Percentiles rank a stretch among this genome's conserved stretches.
Conservation (phyloP, 2,113 vertebrate genomes). For the Lepus timidus region DNA sequence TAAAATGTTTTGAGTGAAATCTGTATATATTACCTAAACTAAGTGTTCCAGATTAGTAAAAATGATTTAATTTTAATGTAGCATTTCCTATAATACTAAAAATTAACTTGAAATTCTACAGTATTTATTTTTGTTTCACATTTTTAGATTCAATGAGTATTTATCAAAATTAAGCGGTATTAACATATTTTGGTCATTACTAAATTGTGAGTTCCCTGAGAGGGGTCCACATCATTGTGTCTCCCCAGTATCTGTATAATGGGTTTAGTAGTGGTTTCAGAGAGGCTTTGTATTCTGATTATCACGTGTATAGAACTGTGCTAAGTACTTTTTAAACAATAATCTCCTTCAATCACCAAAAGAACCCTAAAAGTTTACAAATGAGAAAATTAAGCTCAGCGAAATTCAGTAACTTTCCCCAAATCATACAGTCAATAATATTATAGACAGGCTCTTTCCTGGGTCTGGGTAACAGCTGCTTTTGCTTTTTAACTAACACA, state of each 20-base stretch:
- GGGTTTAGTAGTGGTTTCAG: not conserved
- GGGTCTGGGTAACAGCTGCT: not conserved
- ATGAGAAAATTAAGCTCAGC: constrained; percentile 9
- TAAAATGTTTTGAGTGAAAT: constrained; percentile 49
- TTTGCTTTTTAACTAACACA: not conserved
- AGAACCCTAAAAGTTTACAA: not conserved
- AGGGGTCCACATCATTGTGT: not conserved
- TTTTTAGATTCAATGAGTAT: not conserved
- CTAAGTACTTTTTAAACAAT: not conserved
- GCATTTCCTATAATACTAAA: constrained; percentile 67
- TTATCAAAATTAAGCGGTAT: not conserved
- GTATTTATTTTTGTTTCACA: not conserved
- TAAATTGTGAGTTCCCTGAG: not conserved
- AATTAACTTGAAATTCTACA: constrained; percentile 59
- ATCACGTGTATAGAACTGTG: not conserved
- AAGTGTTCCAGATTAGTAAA: constrained; percentile 7
- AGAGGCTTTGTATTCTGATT: not conserved
- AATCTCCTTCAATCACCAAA: not conserved
- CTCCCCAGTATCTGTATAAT: not conserved
- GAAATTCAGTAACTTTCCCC: not conserved
- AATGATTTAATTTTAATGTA: constrained; percentile 54
- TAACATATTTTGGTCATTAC: not conserved
- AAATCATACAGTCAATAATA: not conserved
- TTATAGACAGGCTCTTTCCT: not conserved
- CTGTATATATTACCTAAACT: constrained; percentile 52